Percentiles rank a stretch among this genome's conserved stretches.
Conservation (phyloP, 2,888 invertebrate genomes). For the Diarsia mendica region DNA sequence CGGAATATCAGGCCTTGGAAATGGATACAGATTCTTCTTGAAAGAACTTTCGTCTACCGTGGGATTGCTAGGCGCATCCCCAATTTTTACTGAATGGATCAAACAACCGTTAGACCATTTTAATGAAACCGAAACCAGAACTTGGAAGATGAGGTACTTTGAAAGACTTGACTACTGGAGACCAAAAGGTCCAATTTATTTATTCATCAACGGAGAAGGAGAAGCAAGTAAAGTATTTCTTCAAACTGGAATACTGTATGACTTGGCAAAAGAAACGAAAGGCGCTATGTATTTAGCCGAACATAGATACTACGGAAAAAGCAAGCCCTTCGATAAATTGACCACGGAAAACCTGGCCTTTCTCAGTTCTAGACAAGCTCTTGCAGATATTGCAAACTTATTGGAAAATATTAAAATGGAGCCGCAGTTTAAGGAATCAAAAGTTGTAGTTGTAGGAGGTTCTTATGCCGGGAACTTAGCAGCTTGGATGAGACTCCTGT, state of each 20-base stretch:
- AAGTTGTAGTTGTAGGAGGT: slow-evolving; percentile 84
- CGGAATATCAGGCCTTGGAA: slow-evolving; percentile 69
- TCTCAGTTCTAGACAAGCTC: slow-evolving; percentile 81
- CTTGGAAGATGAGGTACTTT: slow-evolving; percentile 84
- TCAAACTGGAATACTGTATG: slow-evolving; percentile 78
- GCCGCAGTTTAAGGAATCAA: slow-evolving; percentile 73
- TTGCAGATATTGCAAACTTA: slow-evolving; percentile 81
- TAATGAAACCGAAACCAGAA: slow-evolving; percentile 72
- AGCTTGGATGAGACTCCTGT: slow-evolving; percentile 83
- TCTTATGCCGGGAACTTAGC: slow-evolving; percentile 86
- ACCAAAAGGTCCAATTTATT: slow-evolving; percentile 78
- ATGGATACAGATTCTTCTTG: slow-evolving; percentile 73
- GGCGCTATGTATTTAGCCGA: slow-evolving; percentile 83
- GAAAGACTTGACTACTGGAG: slow-evolving; percentile 79
- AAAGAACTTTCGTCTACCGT: slow-evolving; percentile 69
- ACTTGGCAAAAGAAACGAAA: slow-evolving; percentile 83
- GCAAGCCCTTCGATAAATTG: slow-evolving; percentile 78
- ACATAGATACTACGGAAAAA: slow-evolving; percentile 85
- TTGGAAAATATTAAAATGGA: slow-evolving; percentile 73
- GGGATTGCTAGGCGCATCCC: slow-evolving; percentile 59
- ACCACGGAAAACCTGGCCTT: slow-evolving; percentile 77
- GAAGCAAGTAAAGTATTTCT: slow-evolving; percentile 74
- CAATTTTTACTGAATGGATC: slow-evolving; percentile 75
- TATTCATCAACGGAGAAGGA: slow-evolving; percentile 83
- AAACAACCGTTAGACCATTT: slow-evolving; percentile 83